phyloP scores from a whole-genome alignment of 2,113 vertebrate species.

The Ammodytes marinus region DNA sequence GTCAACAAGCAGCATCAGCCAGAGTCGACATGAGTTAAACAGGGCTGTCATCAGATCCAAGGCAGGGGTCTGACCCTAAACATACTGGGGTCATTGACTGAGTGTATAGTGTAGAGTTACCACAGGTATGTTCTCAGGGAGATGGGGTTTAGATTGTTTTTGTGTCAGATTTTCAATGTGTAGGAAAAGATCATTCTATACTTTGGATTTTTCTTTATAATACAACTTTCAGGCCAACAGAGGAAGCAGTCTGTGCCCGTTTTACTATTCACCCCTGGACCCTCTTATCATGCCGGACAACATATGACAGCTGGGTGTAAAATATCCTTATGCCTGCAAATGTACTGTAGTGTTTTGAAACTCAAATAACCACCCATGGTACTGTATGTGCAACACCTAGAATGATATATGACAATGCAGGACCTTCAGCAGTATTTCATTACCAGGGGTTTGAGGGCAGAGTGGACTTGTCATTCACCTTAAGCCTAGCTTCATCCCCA shows the following conservation, averaged over 20 bases:
- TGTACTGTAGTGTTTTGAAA: neutral
- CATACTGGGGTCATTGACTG: slow-evolving; percentile 30
- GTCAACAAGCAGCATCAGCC: slow-evolving; percentile 43
- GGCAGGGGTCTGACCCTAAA: slow-evolving; percentile 47
- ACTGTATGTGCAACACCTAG: neutral
- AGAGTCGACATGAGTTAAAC: slow-evolving; percentile 41
- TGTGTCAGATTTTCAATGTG: slow-evolving; percentile 10
- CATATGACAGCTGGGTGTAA: neutral
- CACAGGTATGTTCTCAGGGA: slow-evolving; percentile 20
- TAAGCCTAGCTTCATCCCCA: neutral
- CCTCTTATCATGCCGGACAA: neutral
- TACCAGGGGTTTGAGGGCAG: neutral
- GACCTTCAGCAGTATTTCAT: neutral
- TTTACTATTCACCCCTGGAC: neutral
- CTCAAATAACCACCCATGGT: neutral
- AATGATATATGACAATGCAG: neutral
- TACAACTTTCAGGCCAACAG: neutral
- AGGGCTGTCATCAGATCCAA: slow-evolving; percentile 53
- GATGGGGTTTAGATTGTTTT: no score
- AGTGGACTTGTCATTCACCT: neutral
- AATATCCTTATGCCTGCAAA: neutral
- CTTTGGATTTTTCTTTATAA: neutral
- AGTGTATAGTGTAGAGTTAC: slow-evolving; percentile 37
- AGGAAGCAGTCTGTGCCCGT: neutral
- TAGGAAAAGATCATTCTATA: slow-evolving; percentile 1